Conservation (phyloP, 2,888 invertebrate species). For the Chloroclysta siterata region DNA sequence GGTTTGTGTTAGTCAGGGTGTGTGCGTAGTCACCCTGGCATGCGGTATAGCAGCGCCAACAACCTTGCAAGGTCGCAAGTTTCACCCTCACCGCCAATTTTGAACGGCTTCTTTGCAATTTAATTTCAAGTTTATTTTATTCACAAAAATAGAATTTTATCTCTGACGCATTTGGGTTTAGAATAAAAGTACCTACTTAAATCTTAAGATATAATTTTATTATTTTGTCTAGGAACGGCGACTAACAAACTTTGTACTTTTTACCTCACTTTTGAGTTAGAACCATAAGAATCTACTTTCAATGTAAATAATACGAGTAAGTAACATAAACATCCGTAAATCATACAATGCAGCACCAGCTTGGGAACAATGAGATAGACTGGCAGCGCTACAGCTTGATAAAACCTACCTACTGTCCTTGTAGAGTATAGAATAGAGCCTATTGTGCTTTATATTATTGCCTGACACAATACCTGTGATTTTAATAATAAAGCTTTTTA, state of each 20-base stretch:
- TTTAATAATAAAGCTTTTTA: constrained; percentile 11
- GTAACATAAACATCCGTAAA: constrained; percentile 30
- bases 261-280: neutral
- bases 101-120: constrained; percentile 48
- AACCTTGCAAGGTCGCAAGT: constrained; percentile 71
- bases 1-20: constrained; percentile 35
- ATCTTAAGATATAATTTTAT: no score
- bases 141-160: constrained; percentile 16
- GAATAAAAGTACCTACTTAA: no score
- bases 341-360: constrained; percentile 49
- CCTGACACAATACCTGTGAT: constrained; percentile 5
- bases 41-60: constrained; percentile 54
- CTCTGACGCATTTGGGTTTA: no score
- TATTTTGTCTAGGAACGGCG: no score
- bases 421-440: constrained; percentile 55
- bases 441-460: constrained; percentile 51
- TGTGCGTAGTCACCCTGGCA: constrained; percentile 49
- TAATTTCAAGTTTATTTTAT: constrained; percentile 48
- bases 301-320: neutral
- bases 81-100: constrained; percentile 48
- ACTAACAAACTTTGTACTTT: neutral
- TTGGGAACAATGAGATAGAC: constrained; percentile 51
- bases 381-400: constrained; percentile 55
- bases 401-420: constrained; percentile 55
- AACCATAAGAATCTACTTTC: neutral